phyloP scores from a whole-genome alignment of 2,888 invertebrate genomes.

The Pyrochroa serraticornis region DNA sequence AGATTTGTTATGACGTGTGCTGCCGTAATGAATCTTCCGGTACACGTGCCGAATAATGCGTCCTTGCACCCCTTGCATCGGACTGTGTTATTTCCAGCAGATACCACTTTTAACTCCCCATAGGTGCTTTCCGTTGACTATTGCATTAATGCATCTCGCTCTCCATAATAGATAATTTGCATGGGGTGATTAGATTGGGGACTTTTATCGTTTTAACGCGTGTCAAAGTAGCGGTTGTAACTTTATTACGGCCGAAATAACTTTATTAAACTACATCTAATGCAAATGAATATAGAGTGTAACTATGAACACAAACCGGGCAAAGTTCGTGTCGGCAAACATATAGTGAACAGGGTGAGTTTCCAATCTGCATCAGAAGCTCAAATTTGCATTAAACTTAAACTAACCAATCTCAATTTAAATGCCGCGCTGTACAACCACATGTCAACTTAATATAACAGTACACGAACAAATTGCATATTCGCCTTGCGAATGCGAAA shows the following conservation, averaged over 20 bases:
- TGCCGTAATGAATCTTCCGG: conserved; percentile 6
- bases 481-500: background rate
- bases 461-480: conserved; percentile 12
- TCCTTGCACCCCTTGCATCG: conserved; percentile 1
- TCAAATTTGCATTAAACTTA: conserved; percentile 29
- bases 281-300: conserved; percentile 5
- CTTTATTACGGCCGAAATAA: background rate
- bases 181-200: no score
- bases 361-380: conserved; percentile 22
- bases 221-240: background rate
- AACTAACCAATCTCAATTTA: conserved; percentile 30
- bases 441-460: conserved; percentile 25
- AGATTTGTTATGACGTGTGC: conserved; percentile 24
- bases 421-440: conserved; percentile 18
- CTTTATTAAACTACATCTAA: conserved; percentile 15
- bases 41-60: conserved; percentile 18
- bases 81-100: no score
- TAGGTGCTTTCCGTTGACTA: no score
- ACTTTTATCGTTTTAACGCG: no score
- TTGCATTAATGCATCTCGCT: no score
- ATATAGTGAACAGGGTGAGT: conserved; percentile 8
- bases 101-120: no score
- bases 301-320: background rate
- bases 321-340: conserved; percentile 13
- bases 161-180: no score